Evolutionary conservation across 2,113 vertebrate species (phyloP), one percentile per base, ranked within the genome.

Genomic region (Corythornis cristatus): DNA sequence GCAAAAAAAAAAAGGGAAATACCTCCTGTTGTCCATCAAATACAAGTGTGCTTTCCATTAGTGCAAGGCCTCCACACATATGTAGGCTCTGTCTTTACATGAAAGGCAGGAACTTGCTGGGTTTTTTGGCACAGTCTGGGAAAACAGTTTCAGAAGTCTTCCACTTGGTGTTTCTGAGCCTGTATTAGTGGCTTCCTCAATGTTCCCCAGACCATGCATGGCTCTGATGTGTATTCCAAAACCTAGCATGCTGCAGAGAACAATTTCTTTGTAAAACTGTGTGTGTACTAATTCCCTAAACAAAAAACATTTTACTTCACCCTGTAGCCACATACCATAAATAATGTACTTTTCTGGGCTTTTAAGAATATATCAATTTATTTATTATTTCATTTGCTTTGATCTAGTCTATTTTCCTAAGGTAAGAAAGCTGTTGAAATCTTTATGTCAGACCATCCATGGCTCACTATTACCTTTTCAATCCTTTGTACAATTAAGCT

Each of bases 21-120:
- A n/a, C 46, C 73, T 97, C 90, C 78, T 70, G 53, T 75, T 94
- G 84, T 40, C 78, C 76, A 64, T 86, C 81, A 89, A 46, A 95
- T 12, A 42, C 18, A 62, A 86, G 58, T 0, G 0, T 86, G 57
- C 22, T 91, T 94, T 78, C 75, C 83, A 74, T 93, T 85, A 75
- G 40, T 51, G 19, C 81, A 86, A 89, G 50, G 15, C 51, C 54
- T 86, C 56, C 70, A 58, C 42, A 7, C 60, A 60, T 86, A n/a
- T 90, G 90, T 70, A 80, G 35, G 29, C n/a, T 75, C 17, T 76
- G 50, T 77, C 43, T 73, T 74, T 67, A 72, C 56, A 80, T 61
- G 58, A 91, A 94, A 89, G 87, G 71, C 87, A 94, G 89, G 70
- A 91, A 86, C 74, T 93, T 11, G 2, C 14, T 66, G 56, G 58